Percentiles rank a stretch among this genome's conserved stretches.
phyloP scores from a whole-genome alignment of 2,888 invertebrate genomes.

The Achlya flavicornis region DNA sequence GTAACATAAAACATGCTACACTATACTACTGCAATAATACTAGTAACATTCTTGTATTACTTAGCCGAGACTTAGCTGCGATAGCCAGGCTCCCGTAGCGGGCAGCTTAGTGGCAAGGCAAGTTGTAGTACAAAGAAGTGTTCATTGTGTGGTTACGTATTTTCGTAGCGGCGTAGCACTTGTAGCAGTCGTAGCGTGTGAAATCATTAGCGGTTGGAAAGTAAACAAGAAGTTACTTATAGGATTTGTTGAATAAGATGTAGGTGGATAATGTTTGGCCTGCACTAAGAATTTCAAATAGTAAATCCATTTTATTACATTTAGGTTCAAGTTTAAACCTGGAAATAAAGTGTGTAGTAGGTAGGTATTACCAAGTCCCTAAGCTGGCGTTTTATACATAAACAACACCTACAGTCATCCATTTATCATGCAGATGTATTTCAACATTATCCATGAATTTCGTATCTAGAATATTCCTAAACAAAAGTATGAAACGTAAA shows the following conservation, averaged over 20 bases:
- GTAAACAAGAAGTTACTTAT: not conserved
- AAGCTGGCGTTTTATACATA: too few species aligned
- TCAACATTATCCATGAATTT: not conserved
- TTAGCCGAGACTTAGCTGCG: not conserved
- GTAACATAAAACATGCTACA: not conserved
- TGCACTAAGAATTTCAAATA: not conserved
- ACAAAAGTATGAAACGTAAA: conserved; percentile 1
- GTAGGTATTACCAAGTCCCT: too few species aligned
- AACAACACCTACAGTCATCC: not conserved
- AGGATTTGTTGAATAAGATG: not conserved
- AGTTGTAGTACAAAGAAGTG: conserved; percentile 10
- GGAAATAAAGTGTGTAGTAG: too few species aligned
- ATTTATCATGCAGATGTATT: not conserved
- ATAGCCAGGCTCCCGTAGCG: not conserved
- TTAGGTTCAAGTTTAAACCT: not conserved
- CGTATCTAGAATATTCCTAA: not conserved
- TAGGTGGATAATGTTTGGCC: not conserved
- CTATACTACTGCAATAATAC: not conserved
- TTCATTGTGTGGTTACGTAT: not conserved
- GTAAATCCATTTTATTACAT: too few species aligned
- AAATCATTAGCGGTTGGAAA: conserved; percentile 6
- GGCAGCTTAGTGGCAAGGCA: conserved; percentile 6
- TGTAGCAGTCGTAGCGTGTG: conserved; percentile 4
- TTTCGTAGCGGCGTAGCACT: conserved; percentile 7
- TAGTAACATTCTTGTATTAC: not conserved